These are phyloP conservation scores for Acestrorhynchus altus DNA, from an alignment of 2,797 vertebrate genomes.

Conservation along the genomic window DNA sequence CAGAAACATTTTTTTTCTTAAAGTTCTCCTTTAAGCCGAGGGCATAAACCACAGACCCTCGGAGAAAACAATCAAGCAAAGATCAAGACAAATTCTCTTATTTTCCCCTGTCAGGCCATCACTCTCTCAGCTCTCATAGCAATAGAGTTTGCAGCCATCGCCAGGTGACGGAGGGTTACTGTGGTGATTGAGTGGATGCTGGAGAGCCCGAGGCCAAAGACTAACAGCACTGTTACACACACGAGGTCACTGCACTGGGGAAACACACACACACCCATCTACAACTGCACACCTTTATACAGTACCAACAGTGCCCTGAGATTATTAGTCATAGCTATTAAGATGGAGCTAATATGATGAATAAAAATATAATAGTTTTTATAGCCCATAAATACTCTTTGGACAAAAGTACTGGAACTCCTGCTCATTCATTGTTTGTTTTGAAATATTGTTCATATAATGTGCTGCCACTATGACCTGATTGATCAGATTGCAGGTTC, in stretches of 20 bases:
- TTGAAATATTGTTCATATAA: no score
- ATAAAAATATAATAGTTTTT: no score
- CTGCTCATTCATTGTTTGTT: no score
- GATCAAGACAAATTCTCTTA: conserved; percentile 79
- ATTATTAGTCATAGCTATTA: no score
- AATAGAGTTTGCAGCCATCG: conserved; percentile 80
- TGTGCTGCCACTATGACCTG: no score
- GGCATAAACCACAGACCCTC: conserved; percentile 64
- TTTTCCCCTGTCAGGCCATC: conserved; percentile 81
- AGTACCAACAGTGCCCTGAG: conserved; percentile 65
- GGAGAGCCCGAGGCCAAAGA: conserved; percentile 78
- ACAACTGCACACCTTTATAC: neutral
- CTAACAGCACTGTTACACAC: conserved; percentile 79
- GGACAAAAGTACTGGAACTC: no score
- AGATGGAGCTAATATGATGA: no score
- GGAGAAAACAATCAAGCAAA: conserved; percentile 69
- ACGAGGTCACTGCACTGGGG: conserved; percentile 76
- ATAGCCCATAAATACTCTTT: no score
- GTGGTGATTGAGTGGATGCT: conserved; percentile 82
- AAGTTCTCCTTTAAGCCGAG: conserved; percentile 48
- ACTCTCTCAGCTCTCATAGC: conserved; percentile 75
- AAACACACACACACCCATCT: conserved; percentile 18
- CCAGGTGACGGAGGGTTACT: conserved; percentile 77
- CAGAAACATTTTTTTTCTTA: conserved; percentile 32
- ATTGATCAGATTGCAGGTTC: no score